Evolutionary conservation across 2,888 invertebrate species (phyloP).

Genomic region (Xanthorhoe designata): DNA sequence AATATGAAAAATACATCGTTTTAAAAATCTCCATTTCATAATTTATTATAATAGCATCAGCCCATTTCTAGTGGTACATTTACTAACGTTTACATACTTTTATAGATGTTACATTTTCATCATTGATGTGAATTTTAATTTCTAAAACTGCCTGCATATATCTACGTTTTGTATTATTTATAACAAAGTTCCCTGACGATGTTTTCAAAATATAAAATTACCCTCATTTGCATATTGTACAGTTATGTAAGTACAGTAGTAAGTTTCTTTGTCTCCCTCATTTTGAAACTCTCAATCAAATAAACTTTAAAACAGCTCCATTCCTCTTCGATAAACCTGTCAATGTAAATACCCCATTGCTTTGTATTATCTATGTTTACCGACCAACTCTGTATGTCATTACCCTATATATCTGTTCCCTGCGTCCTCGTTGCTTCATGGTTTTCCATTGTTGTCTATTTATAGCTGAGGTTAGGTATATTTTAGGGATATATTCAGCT

Average conservation of each 20-base stretch:
- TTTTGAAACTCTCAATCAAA: constrained; percentile 8
- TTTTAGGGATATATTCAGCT: neutral
- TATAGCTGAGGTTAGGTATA: constrained; percentile 11
- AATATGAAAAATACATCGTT: no score
- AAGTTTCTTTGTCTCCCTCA: no score
- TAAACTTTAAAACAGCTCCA: constrained; percentile 32
- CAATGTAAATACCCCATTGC: constrained; percentile 24
- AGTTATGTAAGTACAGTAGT: no score
- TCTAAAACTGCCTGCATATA: neutral
- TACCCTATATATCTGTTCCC: constrained; percentile 37
- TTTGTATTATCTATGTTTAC: constrained; percentile 36
- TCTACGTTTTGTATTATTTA: neutral
- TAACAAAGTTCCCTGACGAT: neutral
- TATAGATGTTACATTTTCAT: no score
- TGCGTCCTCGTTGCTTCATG: constrained; percentile 24
- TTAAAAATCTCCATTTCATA: no score
- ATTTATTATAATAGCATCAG: no score
- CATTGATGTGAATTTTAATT: no score
- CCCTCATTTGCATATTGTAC: no score
- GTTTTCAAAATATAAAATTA: constrained; percentile 13
- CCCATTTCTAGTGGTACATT: no score
- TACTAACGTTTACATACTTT: no score
- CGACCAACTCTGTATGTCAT: constrained; percentile 32
- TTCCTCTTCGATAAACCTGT: constrained; percentile 26
- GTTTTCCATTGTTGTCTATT: constrained; percentile 22